Conservation (phyloP, 1,140 invertebrate species). For the Pachypeltis micranthus region DNA sequence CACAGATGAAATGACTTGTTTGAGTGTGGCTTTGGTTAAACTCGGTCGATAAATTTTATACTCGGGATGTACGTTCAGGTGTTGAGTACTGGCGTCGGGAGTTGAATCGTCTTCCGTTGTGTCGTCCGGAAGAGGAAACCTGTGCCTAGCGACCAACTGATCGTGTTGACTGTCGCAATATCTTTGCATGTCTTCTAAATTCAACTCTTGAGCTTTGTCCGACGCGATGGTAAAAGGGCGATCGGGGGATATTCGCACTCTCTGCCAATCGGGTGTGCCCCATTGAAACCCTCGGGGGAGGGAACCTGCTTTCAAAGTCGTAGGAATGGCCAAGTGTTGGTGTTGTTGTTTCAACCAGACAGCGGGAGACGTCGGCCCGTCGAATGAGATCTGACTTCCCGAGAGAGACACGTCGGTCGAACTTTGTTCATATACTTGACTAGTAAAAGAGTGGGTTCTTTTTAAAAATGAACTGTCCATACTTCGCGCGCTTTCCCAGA, state of each 20-base stretch:
- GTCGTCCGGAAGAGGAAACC: slow-evolving; percentile 29
- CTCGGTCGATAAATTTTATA: slow-evolving; percentile 52
- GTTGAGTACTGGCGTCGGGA: slow-evolving; percentile 38
- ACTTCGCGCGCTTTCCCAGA: slow-evolving; percentile 33
- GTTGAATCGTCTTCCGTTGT: slow-evolving; percentile 40
- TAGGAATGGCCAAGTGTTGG: slow-evolving; percentile 37
- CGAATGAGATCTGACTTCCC: slow-evolving; percentile 24
- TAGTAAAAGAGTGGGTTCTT: slow-evolving; percentile 27
- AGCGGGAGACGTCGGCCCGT: slow-evolving; percentile 44
- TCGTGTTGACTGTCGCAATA: slow-evolving; percentile 39
- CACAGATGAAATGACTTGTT: slow-evolving; percentile 36
- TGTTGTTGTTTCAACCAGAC: slow-evolving; percentile 48
- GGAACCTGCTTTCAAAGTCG: slow-evolving; percentile 55
- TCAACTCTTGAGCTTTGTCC: slow-evolving; percentile 44
- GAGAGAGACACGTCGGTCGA: slow-evolving; percentile 18
- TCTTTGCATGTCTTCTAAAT: slow-evolving; percentile 43
- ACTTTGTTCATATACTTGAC: slow-evolving; percentile 23
- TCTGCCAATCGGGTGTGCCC: slow-evolving; percentile 35
- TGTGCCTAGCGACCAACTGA: slow-evolving; percentile 35
- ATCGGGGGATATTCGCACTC: slow-evolving; percentile 38
- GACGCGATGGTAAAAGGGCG: slow-evolving; percentile 61
- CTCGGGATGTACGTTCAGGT: slow-evolving; percentile 53
- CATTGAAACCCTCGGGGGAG: slow-evolving; percentile 63
- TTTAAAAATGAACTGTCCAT: slow-evolving; percentile 20
- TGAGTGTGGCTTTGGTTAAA: slow-evolving; percentile 36